Percentiles rank a stretch among this genome's conserved stretches.
Conservation (phyloP, 2,888 invertebrate species). For the Serrognathus titanus region DNA sequence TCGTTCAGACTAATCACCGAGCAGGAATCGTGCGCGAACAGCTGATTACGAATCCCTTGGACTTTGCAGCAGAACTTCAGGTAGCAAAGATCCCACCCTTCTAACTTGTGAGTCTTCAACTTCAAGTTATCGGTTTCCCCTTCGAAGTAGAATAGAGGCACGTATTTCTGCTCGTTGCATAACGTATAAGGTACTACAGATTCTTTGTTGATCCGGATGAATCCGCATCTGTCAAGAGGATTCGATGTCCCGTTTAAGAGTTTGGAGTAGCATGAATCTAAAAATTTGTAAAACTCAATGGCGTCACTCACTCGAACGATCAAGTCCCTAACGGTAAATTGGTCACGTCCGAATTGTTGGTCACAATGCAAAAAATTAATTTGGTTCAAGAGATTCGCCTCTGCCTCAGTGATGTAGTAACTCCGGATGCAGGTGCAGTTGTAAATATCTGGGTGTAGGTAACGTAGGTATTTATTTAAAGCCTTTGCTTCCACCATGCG, state of each 20-base stretch:
- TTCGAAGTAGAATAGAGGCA: slow-evolving; percentile 79
- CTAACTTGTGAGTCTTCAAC: slow-evolving; percentile 46
- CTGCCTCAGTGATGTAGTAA: slow-evolving; percentile 82
- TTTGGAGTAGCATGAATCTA: slow-evolving; percentile 79
- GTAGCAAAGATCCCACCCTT: slow-evolving; percentile 71
- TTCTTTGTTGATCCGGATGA: slow-evolving; percentile 81
- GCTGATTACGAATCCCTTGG: slow-evolving; percentile 79
- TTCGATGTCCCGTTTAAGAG: slow-evolving; percentile 63
- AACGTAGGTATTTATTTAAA: slow-evolving; percentile 77
- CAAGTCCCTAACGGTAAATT: slow-evolving; percentile 78
- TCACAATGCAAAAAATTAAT: slow-evolving; percentile 85
- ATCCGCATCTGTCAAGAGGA: slow-evolving; percentile 72
- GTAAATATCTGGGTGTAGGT: slow-evolving; percentile 78
- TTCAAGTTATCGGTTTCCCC: slow-evolving; percentile 81
- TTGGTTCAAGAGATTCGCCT: slow-evolving; percentile 79
- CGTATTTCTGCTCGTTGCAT: slow-evolving; percentile 72
- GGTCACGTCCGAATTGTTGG: slow-evolving; percentile 75
- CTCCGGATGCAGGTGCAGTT: slow-evolving; percentile 84
- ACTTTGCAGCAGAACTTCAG: slow-evolving; percentile 86
- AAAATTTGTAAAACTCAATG: slow-evolving; percentile 77
- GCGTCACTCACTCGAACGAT: slow-evolving; percentile 83
- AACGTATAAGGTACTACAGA: slow-evolving; percentile 65
- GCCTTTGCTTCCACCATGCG: slow-evolving; percentile 83
- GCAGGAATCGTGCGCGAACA: slow-evolving; percentile 82
- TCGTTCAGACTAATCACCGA: slow-evolving; percentile 79